Conservation (phyloP, 2,797 vertebrate genomes). For the Pipistrellus kuhlii region DNA sequence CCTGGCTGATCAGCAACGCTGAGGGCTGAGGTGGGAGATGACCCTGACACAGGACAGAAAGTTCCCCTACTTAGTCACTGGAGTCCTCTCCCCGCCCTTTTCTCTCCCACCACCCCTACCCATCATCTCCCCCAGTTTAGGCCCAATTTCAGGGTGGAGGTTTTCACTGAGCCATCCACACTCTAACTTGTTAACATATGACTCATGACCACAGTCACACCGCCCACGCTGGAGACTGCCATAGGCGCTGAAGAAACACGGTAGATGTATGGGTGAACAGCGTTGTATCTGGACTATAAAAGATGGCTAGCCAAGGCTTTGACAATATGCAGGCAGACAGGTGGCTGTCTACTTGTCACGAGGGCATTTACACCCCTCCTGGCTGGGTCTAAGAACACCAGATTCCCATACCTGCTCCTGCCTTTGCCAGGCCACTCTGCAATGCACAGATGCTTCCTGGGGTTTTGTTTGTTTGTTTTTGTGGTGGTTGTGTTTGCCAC, state of each 20-base stretch:
- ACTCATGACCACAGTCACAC: background rate
- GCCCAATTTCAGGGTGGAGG: background rate
- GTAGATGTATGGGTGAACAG: background rate
- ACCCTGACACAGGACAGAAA: background rate
- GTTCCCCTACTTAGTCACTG: background rate
- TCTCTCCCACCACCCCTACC: no score
- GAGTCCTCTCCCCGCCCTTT: background rate
- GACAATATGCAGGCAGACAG: background rate
- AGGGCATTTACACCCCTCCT: background rate
- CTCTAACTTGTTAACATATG: background rate
- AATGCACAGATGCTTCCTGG: background rate
- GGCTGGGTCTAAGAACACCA: background rate
- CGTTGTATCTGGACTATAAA: background rate
- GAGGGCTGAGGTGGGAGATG: background rate
- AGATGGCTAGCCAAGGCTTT: background rate
- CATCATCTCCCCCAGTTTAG: background rate
- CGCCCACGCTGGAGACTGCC: background rate
- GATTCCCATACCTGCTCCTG: background rate
- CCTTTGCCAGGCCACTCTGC: background rate
- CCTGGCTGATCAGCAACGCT: background rate
- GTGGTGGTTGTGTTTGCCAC: background rate
- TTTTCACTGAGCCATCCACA: background rate
- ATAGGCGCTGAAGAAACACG: background rate
- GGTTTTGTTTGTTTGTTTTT: background rate
- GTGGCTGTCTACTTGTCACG: background rate